Evolutionary conservation across 2,113 vertebrate genomes (phyloP).

Genomic region (Mugil cephalus): DNA sequence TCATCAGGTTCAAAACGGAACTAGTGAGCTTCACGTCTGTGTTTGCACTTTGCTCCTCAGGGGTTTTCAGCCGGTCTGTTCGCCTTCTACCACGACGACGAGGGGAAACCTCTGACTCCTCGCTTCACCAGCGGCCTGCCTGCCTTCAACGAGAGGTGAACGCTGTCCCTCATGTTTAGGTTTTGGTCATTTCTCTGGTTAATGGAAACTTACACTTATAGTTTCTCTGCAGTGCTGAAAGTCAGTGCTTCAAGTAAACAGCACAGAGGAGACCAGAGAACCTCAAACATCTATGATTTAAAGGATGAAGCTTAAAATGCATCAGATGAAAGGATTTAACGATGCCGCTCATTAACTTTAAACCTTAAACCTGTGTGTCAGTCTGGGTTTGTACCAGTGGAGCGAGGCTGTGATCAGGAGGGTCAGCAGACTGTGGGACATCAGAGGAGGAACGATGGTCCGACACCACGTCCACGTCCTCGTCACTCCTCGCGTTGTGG

Average conservation of each 20-base stretch:
- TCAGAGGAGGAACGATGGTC: slow-evolving; percentile 87
- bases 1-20: too few relatives aligned
- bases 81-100: slow-evolving; percentile 94
- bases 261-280: too few relatives aligned
- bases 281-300: too few relatives aligned
- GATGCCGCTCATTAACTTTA: too few relatives aligned
- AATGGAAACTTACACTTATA: too few relatives aligned
- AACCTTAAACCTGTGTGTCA: slow-evolving; percentile 61
- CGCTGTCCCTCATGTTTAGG: not conserved
- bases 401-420: slow-evolving; percentile 89
- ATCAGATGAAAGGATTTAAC: too few relatives aligned
- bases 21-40: not conserved
- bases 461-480: slow-evolving; percentile 91
- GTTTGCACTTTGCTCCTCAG: slow-evolving; percentile 74
- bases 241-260: too few relatives aligned
- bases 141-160: slow-evolving; percentile 93
- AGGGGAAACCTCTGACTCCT: slow-evolving; percentile 93
- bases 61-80: slow-evolving; percentile 98
- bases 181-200: too few relatives aligned
- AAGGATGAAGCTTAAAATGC: too few relatives aligned
- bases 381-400: slow-evolving; percentile 97
- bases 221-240: too few relatives aligned
- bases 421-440: slow-evolving; percentile 90
- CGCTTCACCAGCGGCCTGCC: slow-evolving; percentile 93
- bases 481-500: slow-evolving; percentile 93